Conservation (phyloP, 1,140 invertebrate species). For the Cardiocondyla obscurior region DNA sequence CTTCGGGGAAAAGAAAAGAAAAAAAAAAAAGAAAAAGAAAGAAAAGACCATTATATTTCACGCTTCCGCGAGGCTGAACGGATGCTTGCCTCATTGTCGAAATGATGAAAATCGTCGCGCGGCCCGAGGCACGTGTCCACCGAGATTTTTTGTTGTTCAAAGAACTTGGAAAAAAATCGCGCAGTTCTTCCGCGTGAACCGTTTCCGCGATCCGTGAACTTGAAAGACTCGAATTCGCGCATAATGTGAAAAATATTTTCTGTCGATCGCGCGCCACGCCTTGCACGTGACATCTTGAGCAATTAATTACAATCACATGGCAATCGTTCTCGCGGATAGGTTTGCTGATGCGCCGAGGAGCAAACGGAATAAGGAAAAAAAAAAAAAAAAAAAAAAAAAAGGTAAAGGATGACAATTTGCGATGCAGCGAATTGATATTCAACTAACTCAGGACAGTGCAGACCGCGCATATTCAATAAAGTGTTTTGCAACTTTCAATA, state of each 20-base stretch:
- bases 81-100: no score
- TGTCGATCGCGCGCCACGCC: neutral
- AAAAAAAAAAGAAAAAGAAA: no score
- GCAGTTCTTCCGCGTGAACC: no score
- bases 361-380: neutral
- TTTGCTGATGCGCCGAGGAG: neutral
- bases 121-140: no score
- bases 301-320: constrained; percentile 17
- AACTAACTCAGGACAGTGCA: neutral
- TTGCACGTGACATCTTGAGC: neutral
- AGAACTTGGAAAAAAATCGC: no score
- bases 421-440: constrained; percentile 34
- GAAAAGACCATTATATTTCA: no score
- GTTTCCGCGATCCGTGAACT: no score
- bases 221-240: neutral
- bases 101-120: no score
- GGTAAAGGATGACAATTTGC: constrained; percentile 1
- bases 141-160: no score
- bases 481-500: constrained; percentile 20
- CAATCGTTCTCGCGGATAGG: constrained; percentile 7
- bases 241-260: neutral
- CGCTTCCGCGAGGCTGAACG: no score
- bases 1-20: neutral
- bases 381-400: no score
- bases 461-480: constrained; percentile 33